phyloP scores from a whole-genome alignment of 2,113 vertebrate species.

The Cololabis saira region DNA sequence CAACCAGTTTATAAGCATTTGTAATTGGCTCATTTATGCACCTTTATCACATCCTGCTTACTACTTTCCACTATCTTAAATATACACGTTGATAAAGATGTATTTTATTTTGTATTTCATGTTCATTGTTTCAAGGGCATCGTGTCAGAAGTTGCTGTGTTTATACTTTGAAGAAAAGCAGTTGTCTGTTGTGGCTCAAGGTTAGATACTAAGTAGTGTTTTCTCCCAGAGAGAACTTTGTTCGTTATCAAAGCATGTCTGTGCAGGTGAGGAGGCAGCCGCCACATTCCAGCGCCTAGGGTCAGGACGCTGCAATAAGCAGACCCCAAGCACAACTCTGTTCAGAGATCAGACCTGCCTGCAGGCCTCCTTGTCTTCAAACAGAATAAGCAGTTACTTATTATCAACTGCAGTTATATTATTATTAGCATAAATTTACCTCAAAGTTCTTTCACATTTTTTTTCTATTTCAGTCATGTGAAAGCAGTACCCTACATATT shows the following conservation, averaged over 20 bases:
- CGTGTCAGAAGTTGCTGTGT: neutral
- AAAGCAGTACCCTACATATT: too few relatives aligned
- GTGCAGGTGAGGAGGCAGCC: constrained; percentile 72
- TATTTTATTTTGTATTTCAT: too few relatives aligned
- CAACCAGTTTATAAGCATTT: neutral
- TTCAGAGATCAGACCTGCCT: constrained; percentile 10
- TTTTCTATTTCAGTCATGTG: too few relatives aligned
- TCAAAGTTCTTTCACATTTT: too few relatives aligned
- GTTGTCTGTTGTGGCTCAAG: neutral
- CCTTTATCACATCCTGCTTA: too few relatives aligned
- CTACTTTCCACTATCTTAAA: too few relatives aligned
- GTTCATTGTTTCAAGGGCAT: too few relatives aligned
- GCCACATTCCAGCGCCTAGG: constrained; percentile 74
- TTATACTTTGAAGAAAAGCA: neutral
- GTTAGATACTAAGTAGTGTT: constrained; percentile 2
- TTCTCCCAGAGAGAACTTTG: constrained; percentile 20
- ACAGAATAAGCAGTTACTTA: neutral
- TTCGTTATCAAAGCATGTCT: constrained; percentile 73
- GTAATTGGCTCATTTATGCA: too few relatives aligned
- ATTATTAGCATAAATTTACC: neutral
- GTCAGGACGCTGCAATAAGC: constrained; percentile 44
- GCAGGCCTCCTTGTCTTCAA: constrained; percentile 16
- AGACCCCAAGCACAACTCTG: constrained; percentile 43
- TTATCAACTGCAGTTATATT: neutral
- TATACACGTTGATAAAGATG: too few relatives aligned